These are phyloP conservation scores for Xestobium rufovillosum DNA, from an alignment of 2,888 invertebrate species.

Conservation along the genomic window DNA sequence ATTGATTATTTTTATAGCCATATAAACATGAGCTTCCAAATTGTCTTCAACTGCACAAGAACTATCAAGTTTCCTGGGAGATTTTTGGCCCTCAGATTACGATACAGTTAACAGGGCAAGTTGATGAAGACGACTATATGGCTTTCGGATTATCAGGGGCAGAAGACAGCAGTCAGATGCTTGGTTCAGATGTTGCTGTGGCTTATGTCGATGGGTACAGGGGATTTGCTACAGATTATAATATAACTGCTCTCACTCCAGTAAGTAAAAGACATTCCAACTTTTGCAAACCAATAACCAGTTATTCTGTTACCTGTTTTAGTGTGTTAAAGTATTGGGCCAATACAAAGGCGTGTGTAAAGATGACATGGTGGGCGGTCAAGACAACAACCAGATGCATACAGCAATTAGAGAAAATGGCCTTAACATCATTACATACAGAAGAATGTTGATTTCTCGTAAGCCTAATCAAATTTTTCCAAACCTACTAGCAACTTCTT, in stretches of 20 bases:
- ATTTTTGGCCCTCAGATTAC: slow-evolving; percentile 84
- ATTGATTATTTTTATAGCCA: slow-evolving; percentile 36
- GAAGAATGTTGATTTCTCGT: slow-evolving; percentile 70
- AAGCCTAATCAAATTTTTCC: slow-evolving; percentile 34
- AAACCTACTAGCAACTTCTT: too few relatives aligned
- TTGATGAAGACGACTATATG: slow-evolving; percentile 72
- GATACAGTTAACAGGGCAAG: slow-evolving; percentile 72
- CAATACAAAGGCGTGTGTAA: slow-evolving; percentile 81
- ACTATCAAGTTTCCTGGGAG: slow-evolving; percentile 82
- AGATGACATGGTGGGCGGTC: slow-evolving; percentile 73
- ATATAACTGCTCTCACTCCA: slow-evolving; percentile 73
- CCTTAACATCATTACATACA: slow-evolving; percentile 70
- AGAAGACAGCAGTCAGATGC: slow-evolving; percentile 63
- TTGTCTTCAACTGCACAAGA: slow-evolving; percentile 78
- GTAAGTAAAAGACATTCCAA: slow-evolving; percentile 53
- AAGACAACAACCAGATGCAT: slow-evolving; percentile 74
- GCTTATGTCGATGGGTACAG: slow-evolving; percentile 65
- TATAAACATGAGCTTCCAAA: slow-evolving; percentile 66
- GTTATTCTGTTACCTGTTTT: too few relatives aligned
- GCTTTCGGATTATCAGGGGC: slow-evolving; percentile 83
- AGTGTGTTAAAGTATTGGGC: slow-evolving; percentile 81
- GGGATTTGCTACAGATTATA: slow-evolving; percentile 75
- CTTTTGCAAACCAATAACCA: too few relatives aligned
- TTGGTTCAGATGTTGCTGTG: slow-evolving; percentile 77
- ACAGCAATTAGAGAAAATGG: slow-evolving; percentile 65